Evolutionary conservation across 2,797 vertebrate genomes (phyloP), one percentile per base, ranked within the genome.

Genomic region (Chiroxiphia lanceolata): DNA sequence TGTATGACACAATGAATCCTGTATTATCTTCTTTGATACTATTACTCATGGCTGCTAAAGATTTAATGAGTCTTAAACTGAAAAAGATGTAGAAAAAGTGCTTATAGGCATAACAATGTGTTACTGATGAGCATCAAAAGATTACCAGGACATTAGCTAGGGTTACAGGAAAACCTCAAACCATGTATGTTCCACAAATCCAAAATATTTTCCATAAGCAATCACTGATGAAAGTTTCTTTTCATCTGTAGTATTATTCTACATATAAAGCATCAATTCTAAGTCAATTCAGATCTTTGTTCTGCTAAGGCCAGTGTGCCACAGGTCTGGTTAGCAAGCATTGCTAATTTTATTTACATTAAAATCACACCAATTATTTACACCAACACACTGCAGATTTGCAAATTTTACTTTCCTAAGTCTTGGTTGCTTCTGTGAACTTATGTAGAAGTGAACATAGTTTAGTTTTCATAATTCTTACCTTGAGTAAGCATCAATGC

Each of bases 51-150:
- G 14, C 83, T 95, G 77, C 83, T 96, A 87, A 94, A 87, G 83
- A 92, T 93, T 93, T 97, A 96, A 96, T 94, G 90, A 96, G 53
- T 77, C 74, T 84, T 97, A 96, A 96, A 89, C 90, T 71, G 68
- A 96, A 97, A 96, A 96, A 96, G 77, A 96, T 96, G 95, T 95
- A 94, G 93, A 84, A 90, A 92, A 87, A 94, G 53, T 96, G 91
- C 95, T 96, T 92, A 80, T 93, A 94, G 86, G 88, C 94, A 95
- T 84, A 94, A 91, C 56, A 96, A 68, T 96, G 90, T 95, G 81
- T 97, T 93, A 92, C 60, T 95, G 91, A 96, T 96, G 95, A 96
- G 94, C 94, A 96, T 96, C 95, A 97, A 95, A 97, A 94, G 83
- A 93, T 96, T 93, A 96, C 93, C n/a, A 82, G 47, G 44, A 83